Evolutionary conservation across 2,888 invertebrate genomes (phyloP).

Genomic region (Tromatobia lineatoria): DNA sequence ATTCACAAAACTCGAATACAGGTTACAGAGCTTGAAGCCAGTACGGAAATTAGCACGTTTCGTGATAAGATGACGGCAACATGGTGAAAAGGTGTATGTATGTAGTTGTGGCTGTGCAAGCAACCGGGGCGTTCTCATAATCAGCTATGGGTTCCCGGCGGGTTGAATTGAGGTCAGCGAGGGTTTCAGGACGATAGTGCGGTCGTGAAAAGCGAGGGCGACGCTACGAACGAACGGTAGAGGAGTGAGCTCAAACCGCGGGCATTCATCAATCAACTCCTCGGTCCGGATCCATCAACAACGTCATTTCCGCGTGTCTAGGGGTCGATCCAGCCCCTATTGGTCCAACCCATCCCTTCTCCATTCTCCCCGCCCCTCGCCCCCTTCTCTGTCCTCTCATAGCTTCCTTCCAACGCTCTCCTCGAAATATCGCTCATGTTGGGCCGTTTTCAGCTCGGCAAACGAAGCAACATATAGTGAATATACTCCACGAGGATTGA

Average conservation of each 20-base stretch:
- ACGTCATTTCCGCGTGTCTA: constrained; percentile 82
- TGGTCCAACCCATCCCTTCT: constrained; percentile 73
- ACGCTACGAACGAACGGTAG: constrained; percentile 51
- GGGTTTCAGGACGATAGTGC: constrained; percentile 67
- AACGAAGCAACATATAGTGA: constrained; percentile 15
- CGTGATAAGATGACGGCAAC: constrained; percentile 40
- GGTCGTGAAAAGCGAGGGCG: constrained; percentile 60
- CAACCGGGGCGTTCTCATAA: constrained; percentile 50
- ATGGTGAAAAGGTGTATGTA: neutral
- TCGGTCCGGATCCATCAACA: constrained; percentile 80
- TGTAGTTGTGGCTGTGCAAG: constrained; percentile 34
- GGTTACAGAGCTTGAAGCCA: neutral
- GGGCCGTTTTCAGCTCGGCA: constrained; percentile 42
- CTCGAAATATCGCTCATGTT: constrained; percentile 49
- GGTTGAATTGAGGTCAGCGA: constrained; percentile 74
- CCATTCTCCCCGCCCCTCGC: constrained; percentile 33
- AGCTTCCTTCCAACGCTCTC: constrained; percentile 50
- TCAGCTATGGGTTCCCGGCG: constrained; percentile 46
- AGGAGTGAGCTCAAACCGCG: constrained; percentile 63
- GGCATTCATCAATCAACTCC: constrained; percentile 80
- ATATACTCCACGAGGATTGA: constrained; percentile 57
- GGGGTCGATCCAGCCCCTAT: constrained; percentile 73
- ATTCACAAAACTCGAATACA: neutral
- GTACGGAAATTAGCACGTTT: constrained; percentile 11
- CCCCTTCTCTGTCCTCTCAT: constrained; percentile 6